These are phyloP conservation scores for Girardia tigrina DNA, from an alignment of 2,888 invertebrate species.

Conservation along the genomic window DNA sequence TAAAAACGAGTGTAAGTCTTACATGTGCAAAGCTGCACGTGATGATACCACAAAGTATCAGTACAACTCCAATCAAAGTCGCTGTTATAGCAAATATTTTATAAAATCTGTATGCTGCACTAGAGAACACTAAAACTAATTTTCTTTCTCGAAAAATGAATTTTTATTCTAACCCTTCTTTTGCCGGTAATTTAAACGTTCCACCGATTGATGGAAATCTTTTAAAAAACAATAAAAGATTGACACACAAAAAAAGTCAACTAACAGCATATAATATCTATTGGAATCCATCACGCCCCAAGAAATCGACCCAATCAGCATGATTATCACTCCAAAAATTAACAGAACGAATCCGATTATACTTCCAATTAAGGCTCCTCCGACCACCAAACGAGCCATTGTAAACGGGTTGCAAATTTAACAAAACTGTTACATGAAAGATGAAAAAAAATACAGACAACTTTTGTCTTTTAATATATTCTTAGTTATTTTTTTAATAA, in stretches of 20 bases:
- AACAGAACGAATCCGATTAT: not conserved
- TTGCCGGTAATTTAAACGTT: not conserved
- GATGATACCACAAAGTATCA: not conserved
- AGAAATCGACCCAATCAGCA: not conserved
- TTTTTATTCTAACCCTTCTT: not conserved
- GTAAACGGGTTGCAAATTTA: no score
- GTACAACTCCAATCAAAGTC: not conserved
- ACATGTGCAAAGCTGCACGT: conserved; percentile 5
- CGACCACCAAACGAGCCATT: not conserved
- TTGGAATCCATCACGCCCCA: conserved; percentile 7
- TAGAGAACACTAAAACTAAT: not conserved
- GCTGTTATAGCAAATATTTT: not conserved
- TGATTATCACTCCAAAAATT: not conserved
- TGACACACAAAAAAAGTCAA: no score
- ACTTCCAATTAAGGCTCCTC: not conserved
- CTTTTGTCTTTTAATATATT: no score
- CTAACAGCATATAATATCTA: not conserved
- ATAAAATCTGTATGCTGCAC: not conserved
- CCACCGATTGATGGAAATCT: not conserved
- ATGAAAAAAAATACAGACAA: no score
- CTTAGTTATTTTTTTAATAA: no score
- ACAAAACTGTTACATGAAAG: no score
- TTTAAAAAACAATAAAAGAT: no score
- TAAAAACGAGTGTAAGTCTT: no score
- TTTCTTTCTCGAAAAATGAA: not conserved